Percentiles rank a stretch among this genome's conserved stretches.
Evolutionary conservation across 2,888 invertebrate genomes (phyloP).

Genomic region (Resseliella maxima): DNA sequence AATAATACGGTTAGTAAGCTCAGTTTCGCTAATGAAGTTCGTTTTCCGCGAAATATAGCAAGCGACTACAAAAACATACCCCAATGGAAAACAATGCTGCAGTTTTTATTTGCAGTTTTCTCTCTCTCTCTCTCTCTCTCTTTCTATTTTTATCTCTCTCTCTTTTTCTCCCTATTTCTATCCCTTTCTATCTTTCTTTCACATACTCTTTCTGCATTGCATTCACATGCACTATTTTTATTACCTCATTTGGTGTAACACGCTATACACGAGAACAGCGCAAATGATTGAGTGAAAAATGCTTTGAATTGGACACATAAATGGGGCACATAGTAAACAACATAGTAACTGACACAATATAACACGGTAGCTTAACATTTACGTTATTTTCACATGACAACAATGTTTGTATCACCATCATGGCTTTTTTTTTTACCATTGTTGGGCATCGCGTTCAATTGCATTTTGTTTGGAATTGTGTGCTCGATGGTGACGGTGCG

Average conservation of each 20-base stretch:
- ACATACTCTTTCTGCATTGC: too few relatives aligned
- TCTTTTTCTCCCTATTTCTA: too few relatives aligned
- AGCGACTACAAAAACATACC: background rate
- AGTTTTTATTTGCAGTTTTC: background rate
- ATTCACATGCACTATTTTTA: background rate
- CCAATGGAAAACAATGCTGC: background rate
- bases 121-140: too few relatives aligned
- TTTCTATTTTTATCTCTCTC: too few relatives aligned
- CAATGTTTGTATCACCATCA: background rate
- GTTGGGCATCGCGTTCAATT: background rate
- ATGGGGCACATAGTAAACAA: slow-evolving; percentile 16
- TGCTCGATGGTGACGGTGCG: background rate
- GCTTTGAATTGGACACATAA: slow-evolving; percentile 44
- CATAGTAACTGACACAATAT: background rate
- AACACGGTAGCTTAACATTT: background rate
- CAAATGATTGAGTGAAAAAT: slow-evolving; percentile 47
- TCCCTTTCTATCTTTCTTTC: too few relatives aligned
- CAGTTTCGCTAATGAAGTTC: slow-evolving; percentile 39
- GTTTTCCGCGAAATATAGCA: background rate
- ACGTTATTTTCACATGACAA: slow-evolving; percentile 8
- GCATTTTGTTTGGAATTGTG: background rate
- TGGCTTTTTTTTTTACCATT: background rate
- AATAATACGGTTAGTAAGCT: slow-evolving; percentile 31
- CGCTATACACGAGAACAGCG: background rate
- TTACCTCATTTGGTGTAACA: slow-evolving; percentile 33